Percentiles rank a stretch among this genome's conserved stretches.
Conservation (phyloP, 1,140 invertebrate genomes). For the Drosophila lacteicornis region DNA sequence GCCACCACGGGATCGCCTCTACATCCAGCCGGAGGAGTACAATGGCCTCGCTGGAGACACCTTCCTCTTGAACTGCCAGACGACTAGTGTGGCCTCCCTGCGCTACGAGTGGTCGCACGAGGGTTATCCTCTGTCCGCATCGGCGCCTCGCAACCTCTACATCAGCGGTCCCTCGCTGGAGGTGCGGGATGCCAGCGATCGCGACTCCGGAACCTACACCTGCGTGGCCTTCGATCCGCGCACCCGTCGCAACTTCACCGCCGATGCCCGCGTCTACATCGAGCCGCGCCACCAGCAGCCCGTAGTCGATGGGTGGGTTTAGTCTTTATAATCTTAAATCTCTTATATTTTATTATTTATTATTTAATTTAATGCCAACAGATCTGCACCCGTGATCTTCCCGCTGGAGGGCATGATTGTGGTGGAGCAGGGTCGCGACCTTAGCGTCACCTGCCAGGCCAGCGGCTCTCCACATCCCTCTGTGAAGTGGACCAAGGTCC, state of each 20-base stretch:
- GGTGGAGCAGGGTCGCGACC: conserved; percentile 92
- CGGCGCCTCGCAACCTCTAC: conserved; percentile 86
- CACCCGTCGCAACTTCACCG: conserved; percentile 64
- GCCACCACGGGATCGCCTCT: conserved; percentile 76
- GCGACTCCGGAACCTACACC: conserved; percentile 92
- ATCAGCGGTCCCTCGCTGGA: conserved; percentile 89
- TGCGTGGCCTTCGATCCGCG: conserved; percentile 87
- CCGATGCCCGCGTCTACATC: conserved; percentile 67
- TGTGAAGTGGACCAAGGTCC: conserved; percentile 92
- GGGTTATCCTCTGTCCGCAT: conserved; percentile 39
- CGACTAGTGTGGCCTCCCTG: conserved; percentile 69
- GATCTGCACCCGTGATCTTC: conserved; percentile 86
- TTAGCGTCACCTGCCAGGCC: conserved; percentile 90
- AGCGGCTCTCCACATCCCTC: conserved; percentile 89
- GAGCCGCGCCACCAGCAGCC: conserved; percentile 48
- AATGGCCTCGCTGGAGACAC: conserved; percentile 86
- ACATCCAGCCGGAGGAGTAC: conserved; percentile 87
- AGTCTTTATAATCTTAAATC: too few species aligned
- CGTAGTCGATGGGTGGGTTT: conserved; percentile 20
- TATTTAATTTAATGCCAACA: conserved; percentile 14
- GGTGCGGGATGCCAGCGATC: conserved; percentile 88
- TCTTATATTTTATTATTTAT: too few species aligned
- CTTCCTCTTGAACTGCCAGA: conserved; percentile 86
- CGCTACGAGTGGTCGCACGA: conserved; percentile 87
- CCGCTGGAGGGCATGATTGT: conserved; percentile 88